phyloP scores from a whole-genome alignment of 2,113 vertebrate species.

The Scolopax mira region DNA sequence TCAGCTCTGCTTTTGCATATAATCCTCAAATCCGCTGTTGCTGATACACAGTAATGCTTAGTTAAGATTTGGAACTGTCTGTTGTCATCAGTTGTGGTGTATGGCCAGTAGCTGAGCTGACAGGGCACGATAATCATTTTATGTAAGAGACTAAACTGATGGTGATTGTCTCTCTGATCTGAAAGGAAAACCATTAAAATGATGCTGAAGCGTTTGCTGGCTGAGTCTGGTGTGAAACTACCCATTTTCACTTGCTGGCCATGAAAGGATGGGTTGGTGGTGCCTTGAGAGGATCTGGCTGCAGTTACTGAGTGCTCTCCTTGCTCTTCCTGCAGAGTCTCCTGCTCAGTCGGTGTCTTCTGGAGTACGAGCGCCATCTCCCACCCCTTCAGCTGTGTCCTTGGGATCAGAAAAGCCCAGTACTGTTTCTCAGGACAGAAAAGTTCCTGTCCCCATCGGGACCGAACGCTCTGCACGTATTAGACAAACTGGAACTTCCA shows the following conservation, averaged over 20 bases:
- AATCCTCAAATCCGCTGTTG: neutral
- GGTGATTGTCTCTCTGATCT: neutral
- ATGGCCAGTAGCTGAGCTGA: neutral
- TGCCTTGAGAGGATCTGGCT: neutral
- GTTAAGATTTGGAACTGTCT: neutral
- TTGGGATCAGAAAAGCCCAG: conserved; percentile 89
- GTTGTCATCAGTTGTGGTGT: neutral
- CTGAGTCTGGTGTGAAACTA: neutral
- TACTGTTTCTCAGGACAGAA: conserved; percentile 91
- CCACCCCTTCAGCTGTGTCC: conserved; percentile 87
- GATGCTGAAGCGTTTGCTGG: neutral
- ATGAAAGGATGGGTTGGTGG: neutral
- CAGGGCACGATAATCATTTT: neutral
- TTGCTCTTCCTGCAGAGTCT: conserved; percentile 77
- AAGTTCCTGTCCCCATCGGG: conserved; percentile 96
- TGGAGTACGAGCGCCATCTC: conserved; percentile 88
- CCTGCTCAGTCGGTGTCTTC: conserved; percentile 89
- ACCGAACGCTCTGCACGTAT: conserved; percentile 96
- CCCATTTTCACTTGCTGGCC: accelerated
- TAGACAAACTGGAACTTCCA: conserved; percentile 94
- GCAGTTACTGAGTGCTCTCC: neutral
- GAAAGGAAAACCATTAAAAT: neutral
- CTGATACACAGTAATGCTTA: neutral
- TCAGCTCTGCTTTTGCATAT: neutral
- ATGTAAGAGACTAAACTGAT: neutral